Evolutionary conservation across 1,140 invertebrate genomes (phyloP).

Genomic region (Agrypnia vestita): DNA sequence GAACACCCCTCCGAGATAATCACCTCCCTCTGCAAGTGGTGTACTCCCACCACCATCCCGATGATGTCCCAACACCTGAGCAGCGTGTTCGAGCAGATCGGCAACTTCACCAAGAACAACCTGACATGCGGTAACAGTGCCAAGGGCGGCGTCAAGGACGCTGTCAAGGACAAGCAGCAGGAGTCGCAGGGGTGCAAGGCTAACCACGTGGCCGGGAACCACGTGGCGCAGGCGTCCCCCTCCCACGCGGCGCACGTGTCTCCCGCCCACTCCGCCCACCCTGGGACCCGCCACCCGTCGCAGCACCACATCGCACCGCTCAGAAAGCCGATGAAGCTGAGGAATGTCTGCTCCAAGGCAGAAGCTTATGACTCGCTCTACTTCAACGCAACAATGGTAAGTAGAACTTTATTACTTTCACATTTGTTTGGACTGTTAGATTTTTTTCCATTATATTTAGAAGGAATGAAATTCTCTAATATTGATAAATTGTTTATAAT

Average conservation of each 20-base stretch:
- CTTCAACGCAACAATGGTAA: conserved; percentile 54
- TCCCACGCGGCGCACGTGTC: not conserved
- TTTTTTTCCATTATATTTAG: too few species aligned
- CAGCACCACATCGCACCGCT: conserved; percentile 65
- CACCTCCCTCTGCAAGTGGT: conserved; percentile 34
- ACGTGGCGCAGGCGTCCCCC: conserved; percentile 52
- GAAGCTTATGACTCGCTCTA: conserved; percentile 69
- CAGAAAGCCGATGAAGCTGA: conserved; percentile 70
- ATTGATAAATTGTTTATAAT: too few species aligned
- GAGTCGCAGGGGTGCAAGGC: conserved; percentile 59
- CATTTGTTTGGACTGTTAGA: too few species aligned
- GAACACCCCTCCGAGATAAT: conserved; percentile 23
- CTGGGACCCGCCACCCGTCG: conserved; percentile 16
- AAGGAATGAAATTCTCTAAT: too few species aligned
- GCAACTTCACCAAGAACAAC: conserved; percentile 73
- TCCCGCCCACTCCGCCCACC: conserved; percentile 6
- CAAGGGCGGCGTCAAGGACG: conserved; percentile 66
- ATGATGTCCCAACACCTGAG: conserved; percentile 72
- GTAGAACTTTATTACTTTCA: not conserved
- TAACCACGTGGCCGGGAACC: conserved; percentile 64
- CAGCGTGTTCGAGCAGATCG: conserved; percentile 72
- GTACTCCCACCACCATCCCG: not conserved
- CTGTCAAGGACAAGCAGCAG: conserved; percentile 63
- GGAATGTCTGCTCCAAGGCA: conserved; percentile 67
- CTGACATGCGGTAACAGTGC: conserved; percentile 66